phyloP scores from a whole-genome alignment of 30 jellyfish, hydroid and myxozoan genomes.

The Turritopsis rubra region DNA sequence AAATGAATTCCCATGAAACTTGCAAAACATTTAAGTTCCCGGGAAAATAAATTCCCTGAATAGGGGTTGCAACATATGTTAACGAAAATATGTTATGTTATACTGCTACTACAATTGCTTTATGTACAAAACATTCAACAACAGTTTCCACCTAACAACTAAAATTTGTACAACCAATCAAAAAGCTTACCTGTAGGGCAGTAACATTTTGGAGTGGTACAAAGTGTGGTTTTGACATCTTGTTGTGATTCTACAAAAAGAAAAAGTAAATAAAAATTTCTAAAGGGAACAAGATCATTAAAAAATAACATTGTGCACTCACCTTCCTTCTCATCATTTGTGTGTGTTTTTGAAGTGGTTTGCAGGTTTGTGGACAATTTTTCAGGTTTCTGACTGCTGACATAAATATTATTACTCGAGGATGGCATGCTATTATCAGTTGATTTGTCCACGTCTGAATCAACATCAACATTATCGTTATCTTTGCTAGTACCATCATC shows the following conservation, averaged over 20 bases:
- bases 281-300: background rate
- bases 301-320: no score
- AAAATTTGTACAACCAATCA: background rate
- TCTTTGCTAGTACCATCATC: no score
- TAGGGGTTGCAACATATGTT: no score
- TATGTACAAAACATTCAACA: no score
- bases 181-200: conserved; percentile 7
- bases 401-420: background rate
- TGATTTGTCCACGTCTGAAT: background rate
- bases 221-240: background rate
- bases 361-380: background rate
- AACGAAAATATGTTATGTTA: no score
- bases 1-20: no score
- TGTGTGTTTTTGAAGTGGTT: background rate
- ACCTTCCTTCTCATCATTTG: background rate
- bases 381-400: background rate
- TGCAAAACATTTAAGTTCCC: no score
- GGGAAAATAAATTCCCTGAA: no score
- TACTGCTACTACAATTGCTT: no score
- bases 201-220: background rate
- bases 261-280: no score
- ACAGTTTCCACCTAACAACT: no score
- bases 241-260: background rate
- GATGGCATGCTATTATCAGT: background rate
- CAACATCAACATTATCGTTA: no score